A percentile compares a stretch with the other conserved stretches of the same genome.
phyloP scores from a whole-genome alignment of 2,888 invertebrate genomes.

The Hermaeophaga mercurialis region DNA sequence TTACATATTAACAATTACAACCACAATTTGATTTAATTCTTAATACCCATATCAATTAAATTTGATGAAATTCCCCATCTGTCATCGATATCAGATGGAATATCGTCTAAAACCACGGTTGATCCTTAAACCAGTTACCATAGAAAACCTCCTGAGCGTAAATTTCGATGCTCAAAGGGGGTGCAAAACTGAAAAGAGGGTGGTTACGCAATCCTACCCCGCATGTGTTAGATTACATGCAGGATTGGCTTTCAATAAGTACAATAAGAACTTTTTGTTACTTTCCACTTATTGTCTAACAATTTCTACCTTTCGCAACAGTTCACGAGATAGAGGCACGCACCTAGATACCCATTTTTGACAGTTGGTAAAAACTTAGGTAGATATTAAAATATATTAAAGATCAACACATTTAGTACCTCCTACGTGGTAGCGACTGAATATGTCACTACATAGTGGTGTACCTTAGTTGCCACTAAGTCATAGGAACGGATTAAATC shows the following conservation, averaged over 20 bases:
- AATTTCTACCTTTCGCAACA: too few relatives aligned
- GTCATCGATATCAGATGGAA: constrained; percentile 56
- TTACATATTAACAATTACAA: constrained; percentile 12
- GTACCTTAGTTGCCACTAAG: too few relatives aligned
- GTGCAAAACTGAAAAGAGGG: constrained; percentile 45
- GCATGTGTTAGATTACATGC: constrained; percentile 54
- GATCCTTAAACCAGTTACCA: constrained; percentile 57
- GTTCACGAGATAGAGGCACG: too few relatives aligned
- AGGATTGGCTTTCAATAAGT: constrained; percentile 50
- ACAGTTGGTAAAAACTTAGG: too few relatives aligned
- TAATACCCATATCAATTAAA: constrained; percentile 31
- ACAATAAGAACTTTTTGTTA: constrained; percentile 43
- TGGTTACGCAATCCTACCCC: constrained; percentile 53
- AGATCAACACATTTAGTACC: too few relatives aligned
- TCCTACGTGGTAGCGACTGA: too few relatives aligned
- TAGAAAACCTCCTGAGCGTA: constrained; percentile 56
- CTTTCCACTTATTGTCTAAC: constrained; percentile 38
- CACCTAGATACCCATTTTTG: too few relatives aligned
- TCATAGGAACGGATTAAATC: too few relatives aligned
- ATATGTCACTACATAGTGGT: too few relatives aligned
- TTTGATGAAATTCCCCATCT: constrained; percentile 51
- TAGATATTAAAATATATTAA: too few relatives aligned
- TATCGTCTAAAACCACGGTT: constrained; percentile 54
- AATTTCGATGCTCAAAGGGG: constrained; percentile 48
- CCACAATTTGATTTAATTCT: constrained; percentile 20